A percentile compares a stretch with the other conserved stretches of the same genome.
Evolutionary conservation across 1,140 invertebrate genomes (phyloP).

Genomic region (Thalassaphorura encarpata): DNA sequence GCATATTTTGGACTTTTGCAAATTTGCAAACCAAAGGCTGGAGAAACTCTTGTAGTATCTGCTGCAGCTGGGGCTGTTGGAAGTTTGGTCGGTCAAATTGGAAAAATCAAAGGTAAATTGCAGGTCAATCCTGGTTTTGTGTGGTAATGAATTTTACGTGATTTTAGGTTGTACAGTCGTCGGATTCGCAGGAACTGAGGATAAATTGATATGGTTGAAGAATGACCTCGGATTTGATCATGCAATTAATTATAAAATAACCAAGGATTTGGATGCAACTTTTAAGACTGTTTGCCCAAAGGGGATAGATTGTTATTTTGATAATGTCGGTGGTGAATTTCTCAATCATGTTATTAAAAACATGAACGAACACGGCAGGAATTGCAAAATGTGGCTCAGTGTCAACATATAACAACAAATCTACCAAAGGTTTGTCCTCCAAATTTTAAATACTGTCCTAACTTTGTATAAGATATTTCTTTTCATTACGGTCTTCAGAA

Average conservation of each 20-base stretch:
- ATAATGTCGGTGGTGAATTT: constrained; percentile 5
- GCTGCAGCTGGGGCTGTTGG: constrained; percentile 5
- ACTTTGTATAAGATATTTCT: too few relatives aligned
- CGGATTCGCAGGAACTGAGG: constrained; percentile 1
- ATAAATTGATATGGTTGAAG: not conserved
- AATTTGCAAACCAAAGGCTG: constrained; percentile 53
- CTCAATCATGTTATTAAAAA: not conserved
- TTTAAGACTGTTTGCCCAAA: constrained; percentile 3
- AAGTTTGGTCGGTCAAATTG: not conserved
- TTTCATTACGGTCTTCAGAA: too few relatives aligned
- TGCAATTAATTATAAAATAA: constrained; percentile 7
- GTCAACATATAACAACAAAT: constrained; percentile 1
- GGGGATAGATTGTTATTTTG: constrained; percentile 11
- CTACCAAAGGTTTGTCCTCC: too few relatives aligned
- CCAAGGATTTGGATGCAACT: not conserved
- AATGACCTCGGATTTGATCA: constrained; percentile 9
- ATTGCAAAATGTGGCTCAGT: constrained; percentile 1
- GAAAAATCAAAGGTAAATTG: too few relatives aligned
- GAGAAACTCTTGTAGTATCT: constrained; percentile 47
- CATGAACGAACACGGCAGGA: not conserved
- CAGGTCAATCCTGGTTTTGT: too few relatives aligned
- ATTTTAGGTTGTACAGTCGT: constrained; percentile 1
- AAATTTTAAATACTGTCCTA: too few relatives aligned
- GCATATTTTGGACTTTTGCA: constrained; percentile 61
- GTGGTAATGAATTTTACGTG: too few relatives aligned